Percentiles rank a stretch among this genome's conserved stretches.
Conservation (phyloP, 2,888 invertebrate species). For the Scelioninae gen. 2 region DNA sequence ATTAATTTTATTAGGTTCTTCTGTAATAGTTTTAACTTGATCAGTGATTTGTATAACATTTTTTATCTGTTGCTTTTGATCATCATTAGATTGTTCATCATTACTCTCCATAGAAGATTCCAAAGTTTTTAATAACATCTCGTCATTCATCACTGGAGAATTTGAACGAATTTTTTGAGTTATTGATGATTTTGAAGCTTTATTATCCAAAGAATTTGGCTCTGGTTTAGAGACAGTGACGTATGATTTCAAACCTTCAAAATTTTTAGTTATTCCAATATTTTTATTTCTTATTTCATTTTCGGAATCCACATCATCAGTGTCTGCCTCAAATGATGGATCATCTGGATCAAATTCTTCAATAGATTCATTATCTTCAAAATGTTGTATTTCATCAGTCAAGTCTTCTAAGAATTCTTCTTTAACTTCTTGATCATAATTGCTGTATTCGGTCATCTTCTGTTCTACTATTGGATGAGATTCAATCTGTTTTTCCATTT, state of each 20-base stretch:
- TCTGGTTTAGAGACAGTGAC: slow-evolving; percentile 30
- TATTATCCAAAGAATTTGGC: background rate
- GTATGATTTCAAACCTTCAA: slow-evolving; percentile 41
- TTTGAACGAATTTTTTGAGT: slow-evolving; percentile 1
- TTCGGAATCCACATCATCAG: slow-evolving; percentile 62
- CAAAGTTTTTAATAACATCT: slow-evolving; percentile 43
- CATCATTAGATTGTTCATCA: slow-evolving; percentile 44
- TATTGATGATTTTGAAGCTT: background rate
- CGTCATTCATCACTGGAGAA: slow-evolving; percentile 45
- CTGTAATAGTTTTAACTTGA: slow-evolving; percentile 16
- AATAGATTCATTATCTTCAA: slow-evolving; percentile 68
- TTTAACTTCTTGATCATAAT: slow-evolving; percentile 22
- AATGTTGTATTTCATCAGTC: background rate
- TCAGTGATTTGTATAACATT: too few relatives aligned
- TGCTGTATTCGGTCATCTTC: slow-evolving; percentile 32
- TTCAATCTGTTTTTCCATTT: slow-evolving; percentile 30
- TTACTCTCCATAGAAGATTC: slow-evolving; percentile 49
- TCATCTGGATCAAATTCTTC: slow-evolving; percentile 74
- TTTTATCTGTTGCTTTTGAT: slow-evolving; percentile 10
- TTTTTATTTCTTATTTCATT: slow-evolving; percentile 49
- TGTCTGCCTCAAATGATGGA: slow-evolving; percentile 64
- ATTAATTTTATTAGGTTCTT: slow-evolving; percentile 41
- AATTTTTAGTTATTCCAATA: slow-evolving; percentile 13
- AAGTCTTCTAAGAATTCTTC: slow-evolving; percentile 49
- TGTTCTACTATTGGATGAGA: background rate